Percentiles rank a stretch among this genome's conserved stretches.
phyloP scores from a whole-genome alignment of 2,113 vertebrate species.

The Podilymbus podiceps region DNA sequence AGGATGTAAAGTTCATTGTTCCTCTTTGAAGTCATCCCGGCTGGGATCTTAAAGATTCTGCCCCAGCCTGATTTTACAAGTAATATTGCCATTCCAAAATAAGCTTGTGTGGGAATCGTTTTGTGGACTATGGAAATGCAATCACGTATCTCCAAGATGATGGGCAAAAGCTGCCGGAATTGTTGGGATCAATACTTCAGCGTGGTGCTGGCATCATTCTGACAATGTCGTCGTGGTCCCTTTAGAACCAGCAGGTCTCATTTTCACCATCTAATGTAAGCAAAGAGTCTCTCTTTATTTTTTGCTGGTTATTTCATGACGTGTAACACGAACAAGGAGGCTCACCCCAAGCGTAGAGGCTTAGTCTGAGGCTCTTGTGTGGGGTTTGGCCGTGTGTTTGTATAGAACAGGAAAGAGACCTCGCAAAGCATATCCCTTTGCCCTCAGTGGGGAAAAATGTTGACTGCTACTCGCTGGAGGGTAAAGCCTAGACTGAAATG shows the following conservation, averaged over 20 bases:
- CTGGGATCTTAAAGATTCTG: not conserved
- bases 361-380: not conserved
- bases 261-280: not conserved
- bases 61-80: not conserved
- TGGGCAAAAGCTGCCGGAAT: not conserved
- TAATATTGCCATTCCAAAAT: not conserved
- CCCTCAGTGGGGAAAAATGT: not conserved
- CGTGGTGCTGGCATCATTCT: not conserved
- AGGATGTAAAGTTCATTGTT: not conserved
- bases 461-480: not conserved
- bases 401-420: not conserved
- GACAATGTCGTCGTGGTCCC: not conserved
- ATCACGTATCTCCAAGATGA: not conserved
- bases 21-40: not conserved
- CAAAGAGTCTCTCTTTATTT: not conserved
- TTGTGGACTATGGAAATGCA: not conserved
- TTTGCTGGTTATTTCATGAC: not conserved
- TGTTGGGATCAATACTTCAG: not conserved
- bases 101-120: not conserved
- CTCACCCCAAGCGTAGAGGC: not conserved
- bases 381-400: not conserved
- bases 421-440: not conserved
- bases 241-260: not conserved
- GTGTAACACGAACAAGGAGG: not conserved
- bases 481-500: not conserved